Conservation (phyloP, 2,113 vertebrate species). For the Psilopogon haemacephalus region DNA sequence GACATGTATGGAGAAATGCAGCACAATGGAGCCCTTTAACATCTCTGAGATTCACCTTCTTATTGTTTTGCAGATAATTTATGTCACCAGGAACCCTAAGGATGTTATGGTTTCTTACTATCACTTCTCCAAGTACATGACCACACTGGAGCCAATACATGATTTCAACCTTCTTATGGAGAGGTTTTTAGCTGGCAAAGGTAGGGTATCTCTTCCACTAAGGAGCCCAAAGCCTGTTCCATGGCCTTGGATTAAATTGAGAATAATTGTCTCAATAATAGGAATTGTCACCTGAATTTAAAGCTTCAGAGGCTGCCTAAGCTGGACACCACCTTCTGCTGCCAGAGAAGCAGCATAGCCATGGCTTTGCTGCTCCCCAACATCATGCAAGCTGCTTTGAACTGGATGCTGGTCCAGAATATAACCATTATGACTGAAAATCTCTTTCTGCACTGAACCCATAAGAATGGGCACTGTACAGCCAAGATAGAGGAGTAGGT, state of each 20-base stretch:
- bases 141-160: not conserved
- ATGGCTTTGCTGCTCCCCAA: not conserved
- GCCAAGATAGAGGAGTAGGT: not conserved
- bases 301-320: not conserved
- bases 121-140: conserved; percentile 51
- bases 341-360: not conserved
- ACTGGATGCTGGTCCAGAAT: not conserved
- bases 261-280: not conserved
- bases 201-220: not conserved
- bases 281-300: not conserved
- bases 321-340: not conserved
- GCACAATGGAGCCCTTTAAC: not conserved
- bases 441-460: not conserved
- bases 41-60: not conserved
- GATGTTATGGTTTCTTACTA: conserved; percentile 75
- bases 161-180: conserved; percentile 70
- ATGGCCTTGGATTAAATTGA: not conserved
- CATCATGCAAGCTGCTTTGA: not conserved
- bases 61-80: conserved; percentile 66
- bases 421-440: not conserved
- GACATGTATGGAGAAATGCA: not conserved
- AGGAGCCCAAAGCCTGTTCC: not conserved
- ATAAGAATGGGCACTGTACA: not conserved
- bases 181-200: conserved; percentile 66
- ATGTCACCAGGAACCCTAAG: conserved; percentile 80